These are phyloP conservation scores for Antechinus flavipes DNA, from an alignment of 2,113 vertebrate genomes.

Conservation along the genomic window DNA sequence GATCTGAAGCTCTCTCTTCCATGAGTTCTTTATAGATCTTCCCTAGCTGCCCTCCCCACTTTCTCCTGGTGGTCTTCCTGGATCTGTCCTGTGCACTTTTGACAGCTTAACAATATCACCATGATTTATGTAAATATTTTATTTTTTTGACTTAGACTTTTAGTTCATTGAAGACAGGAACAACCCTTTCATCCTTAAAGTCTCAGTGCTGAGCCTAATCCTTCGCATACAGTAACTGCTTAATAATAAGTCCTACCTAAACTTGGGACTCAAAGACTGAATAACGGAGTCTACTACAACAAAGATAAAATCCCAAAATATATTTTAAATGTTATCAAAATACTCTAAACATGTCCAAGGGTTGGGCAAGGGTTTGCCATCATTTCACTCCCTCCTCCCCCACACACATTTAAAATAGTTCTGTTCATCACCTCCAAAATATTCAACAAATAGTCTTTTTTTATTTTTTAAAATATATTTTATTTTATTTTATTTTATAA, in stretches of 20 bases:
- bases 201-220: background rate
- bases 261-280: background rate
- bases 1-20: background rate
- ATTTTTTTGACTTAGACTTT: background rate
- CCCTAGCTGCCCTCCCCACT: background rate
- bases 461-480: too few relatives aligned
- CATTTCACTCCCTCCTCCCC: background rate
- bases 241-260: background rate
- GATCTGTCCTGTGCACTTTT: background rate
- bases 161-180: background rate
- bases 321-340: background rate
- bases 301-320: background rate
- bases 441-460: background rate
- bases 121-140: background rate
- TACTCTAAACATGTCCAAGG: background rate
- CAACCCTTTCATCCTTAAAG: background rate
- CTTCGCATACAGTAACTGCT: background rate
- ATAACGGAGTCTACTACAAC: background rate
- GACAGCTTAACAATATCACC: background rate
- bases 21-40: background rate
- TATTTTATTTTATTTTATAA: too few relatives aligned
- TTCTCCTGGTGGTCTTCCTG: background rate
- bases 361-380: background rate
- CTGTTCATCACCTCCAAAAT: background rate
- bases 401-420: background rate